phyloP scores from a whole-genome alignment of 2,797 vertebrate species.

The Tragopan temminckii region DNA sequence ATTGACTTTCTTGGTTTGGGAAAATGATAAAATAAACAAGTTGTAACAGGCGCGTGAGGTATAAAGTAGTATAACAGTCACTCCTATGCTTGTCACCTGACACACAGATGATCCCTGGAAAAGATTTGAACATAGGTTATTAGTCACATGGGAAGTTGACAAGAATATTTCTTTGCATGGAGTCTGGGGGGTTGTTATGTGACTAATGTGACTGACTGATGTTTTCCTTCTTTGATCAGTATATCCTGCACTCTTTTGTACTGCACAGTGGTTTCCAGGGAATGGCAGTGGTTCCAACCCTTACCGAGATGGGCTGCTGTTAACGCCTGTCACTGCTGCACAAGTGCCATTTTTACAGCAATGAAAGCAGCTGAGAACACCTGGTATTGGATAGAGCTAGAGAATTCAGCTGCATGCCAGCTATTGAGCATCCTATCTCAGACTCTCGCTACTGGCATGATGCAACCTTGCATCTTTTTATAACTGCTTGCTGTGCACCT shows the following conservation, averaged over 20 bases:
- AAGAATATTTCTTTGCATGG: not conserved
- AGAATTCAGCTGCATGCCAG: not conserved
- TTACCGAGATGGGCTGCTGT: not conserved
- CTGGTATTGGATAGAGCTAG: not conserved
- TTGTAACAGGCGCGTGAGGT: conserved; percentile 96
- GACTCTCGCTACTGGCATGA: not conserved
- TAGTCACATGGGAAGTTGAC: not conserved
- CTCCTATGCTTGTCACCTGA: conserved; percentile 92
- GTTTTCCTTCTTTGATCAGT: not conserved
- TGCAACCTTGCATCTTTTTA: conserved; percentile 25
- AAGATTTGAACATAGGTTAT: conserved; percentile 38
- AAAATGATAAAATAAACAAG: conserved; percentile 90
- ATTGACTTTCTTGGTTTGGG: conserved; percentile 88
- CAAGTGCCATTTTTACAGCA: not conserved
- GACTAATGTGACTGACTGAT: not conserved
- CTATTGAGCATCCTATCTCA: not conserved
- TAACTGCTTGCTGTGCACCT: not conserved
- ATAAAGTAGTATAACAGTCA: conserved; percentile 92
- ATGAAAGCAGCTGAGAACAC: not conserved
- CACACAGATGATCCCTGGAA: conserved; percentile 95
- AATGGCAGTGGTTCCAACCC: not conserved
- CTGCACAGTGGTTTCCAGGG: not conserved
- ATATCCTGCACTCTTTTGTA: too few species aligned
- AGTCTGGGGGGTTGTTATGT: not conserved
- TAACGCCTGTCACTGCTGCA: not conserved